Conservation (phyloP, 2,797 vertebrate genomes). For the Oryzias sinensis region DNA sequence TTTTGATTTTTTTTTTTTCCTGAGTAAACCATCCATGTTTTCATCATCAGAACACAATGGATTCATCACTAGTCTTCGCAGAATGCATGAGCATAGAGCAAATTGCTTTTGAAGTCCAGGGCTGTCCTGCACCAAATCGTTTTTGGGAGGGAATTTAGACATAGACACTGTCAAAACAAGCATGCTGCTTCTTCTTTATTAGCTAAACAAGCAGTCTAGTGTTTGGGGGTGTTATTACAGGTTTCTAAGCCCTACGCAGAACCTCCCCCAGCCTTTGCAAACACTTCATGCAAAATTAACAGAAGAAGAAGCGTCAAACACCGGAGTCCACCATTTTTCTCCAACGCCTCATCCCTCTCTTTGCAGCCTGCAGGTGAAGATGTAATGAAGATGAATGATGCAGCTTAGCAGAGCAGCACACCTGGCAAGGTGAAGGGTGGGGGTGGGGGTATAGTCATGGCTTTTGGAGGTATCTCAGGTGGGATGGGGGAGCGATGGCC, state of each 20-base stretch:
- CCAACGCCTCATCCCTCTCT: conserved; percentile 10
- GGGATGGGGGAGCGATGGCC: conserved; percentile 24
- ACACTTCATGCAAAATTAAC: conserved; percentile 17
- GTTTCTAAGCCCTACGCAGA: too few relatives aligned
- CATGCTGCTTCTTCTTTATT: not conserved
- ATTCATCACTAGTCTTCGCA: too few relatives aligned
- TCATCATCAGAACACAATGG: too few relatives aligned
- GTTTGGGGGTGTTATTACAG: too few relatives aligned
- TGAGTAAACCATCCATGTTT: too few relatives aligned
- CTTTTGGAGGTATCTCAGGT: conserved; percentile 27
- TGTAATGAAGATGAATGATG: conserved; percentile 66
- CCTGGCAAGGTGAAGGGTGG: conserved; percentile 31
- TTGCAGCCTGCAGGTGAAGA: conserved; percentile 50
- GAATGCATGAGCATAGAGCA: too few relatives aligned
- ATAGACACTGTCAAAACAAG: too few relatives aligned
- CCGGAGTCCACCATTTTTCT: conserved; percentile 21
- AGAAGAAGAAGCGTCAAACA: conserved; percentile 22
- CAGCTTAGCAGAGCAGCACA: conserved; percentile 56
- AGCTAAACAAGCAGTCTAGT: too few relatives aligned
- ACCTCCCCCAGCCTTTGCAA: not conserved
- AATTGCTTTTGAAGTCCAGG: too few relatives aligned
- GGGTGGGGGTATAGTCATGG: not conserved
- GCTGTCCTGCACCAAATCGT: too few relatives aligned
- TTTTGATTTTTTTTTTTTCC: too few relatives aligned
- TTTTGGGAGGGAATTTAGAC: too few relatives aligned